These are phyloP conservation scores for Passer montanus DNA, from an alignment of 2,113 vertebrate species.

Conservation along the genomic window DNA sequence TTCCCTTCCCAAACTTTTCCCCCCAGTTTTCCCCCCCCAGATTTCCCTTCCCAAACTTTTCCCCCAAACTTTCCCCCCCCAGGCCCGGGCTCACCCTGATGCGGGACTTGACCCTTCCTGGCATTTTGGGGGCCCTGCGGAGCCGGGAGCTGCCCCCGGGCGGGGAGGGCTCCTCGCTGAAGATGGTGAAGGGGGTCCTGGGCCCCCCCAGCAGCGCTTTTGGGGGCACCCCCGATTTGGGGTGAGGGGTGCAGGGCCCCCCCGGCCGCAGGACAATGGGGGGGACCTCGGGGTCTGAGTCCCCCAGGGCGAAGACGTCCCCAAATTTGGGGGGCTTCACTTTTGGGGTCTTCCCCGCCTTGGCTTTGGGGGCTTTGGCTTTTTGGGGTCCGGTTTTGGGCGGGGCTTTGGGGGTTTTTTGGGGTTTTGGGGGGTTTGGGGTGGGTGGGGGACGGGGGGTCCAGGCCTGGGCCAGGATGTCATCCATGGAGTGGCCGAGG, in stretches of 20 bases:
- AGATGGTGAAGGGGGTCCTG: slow-evolving; percentile 80
- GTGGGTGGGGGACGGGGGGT: slow-evolving; percentile 67
- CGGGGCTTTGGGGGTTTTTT: background rate
- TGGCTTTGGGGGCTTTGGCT: background rate
- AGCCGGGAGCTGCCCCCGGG: slow-evolving; percentile 53
- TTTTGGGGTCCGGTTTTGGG: background rate
- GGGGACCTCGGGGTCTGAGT: slow-evolving; percentile 67
- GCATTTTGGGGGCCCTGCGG: slow-evolving; percentile 79
- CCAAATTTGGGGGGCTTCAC: background rate
- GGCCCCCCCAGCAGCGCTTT: background rate
- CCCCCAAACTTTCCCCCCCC: no score
- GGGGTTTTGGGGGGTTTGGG: no score
- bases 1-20: background rate
- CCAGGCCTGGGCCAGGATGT: slow-evolving; percentile 76
- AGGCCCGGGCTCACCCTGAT: slow-evolving; percentile 74
- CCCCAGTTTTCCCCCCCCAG: background rate
- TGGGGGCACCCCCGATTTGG: background rate
- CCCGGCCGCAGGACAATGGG: background rate
- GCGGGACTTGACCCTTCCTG: slow-evolving; percentile 73
- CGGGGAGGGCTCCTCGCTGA: slow-evolving; percentile 66
- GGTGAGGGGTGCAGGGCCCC: slow-evolving; percentile 59
- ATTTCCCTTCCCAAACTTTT: background rate
- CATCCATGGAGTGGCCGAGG: slow-evolving; percentile 45
- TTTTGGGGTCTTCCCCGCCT: background rate
- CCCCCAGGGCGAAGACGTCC: slow-evolving; percentile 31